phyloP scores from a whole-genome alignment of 2,113 vertebrate genomes.

The Ascaphus truei region DNA sequence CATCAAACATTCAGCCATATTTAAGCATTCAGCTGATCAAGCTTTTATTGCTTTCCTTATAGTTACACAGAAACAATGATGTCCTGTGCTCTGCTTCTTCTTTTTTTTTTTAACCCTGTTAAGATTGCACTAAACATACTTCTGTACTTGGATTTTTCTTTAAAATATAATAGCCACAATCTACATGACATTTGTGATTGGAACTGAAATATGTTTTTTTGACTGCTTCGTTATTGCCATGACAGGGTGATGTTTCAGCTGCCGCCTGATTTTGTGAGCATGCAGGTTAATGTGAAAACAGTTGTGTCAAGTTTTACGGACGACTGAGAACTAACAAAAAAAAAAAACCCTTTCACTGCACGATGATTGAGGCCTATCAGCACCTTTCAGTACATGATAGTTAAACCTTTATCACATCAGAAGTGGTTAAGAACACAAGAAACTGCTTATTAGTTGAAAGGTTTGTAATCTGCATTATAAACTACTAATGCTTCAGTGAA shows the following conservation, averaged over 20 bases:
- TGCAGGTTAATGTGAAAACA: conserved; percentile 69
- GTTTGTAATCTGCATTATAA: conserved; percentile 76
- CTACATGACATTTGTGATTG: background rate
- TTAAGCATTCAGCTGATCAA: conserved; percentile 80
- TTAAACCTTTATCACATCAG: conserved; percentile 78
- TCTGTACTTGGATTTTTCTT: background rate
- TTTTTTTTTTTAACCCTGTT: conserved; percentile 46
- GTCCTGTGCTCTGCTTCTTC: conserved; percentile 55
- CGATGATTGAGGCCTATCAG: conserved; percentile 80
- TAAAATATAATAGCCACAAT: too few species aligned
- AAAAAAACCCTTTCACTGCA: conserved; percentile 60
- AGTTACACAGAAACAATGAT: conserved; percentile 71
- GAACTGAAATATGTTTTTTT: background rate
- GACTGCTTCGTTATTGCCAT: conserved; percentile 60
- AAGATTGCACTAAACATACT: conserved; percentile 45
- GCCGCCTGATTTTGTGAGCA: conserved; percentile 62
- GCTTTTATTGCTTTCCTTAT: conserved; percentile 80
- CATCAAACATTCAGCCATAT: conserved; percentile 93
- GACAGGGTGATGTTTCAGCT: conserved; percentile 62
- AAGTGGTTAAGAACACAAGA: conserved; percentile 80
- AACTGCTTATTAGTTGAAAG: conserved; percentile 80
- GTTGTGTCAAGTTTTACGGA: conserved; percentile 65
- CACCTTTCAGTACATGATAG: conserved; percentile 75
- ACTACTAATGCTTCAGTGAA: conserved; percentile 69
- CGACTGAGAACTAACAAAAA: conserved; percentile 68